Conservation (phyloP, 2,888 invertebrate species). For the Campopleginae sp. region DNA sequence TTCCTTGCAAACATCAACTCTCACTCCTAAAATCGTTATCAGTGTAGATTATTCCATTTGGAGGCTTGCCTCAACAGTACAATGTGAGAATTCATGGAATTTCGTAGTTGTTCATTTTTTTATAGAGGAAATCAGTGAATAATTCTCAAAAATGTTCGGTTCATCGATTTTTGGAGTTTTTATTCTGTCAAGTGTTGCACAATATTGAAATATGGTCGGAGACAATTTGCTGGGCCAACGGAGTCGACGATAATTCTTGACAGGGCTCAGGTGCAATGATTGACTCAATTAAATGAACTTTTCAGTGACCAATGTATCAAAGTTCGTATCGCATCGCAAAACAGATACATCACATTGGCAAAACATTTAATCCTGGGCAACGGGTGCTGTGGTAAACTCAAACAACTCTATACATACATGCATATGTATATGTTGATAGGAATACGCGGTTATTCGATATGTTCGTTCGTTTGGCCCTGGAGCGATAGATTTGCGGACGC, state of each 20-base stretch:
- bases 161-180: neutral
- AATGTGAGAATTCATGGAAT: neutral
- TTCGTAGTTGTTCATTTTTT: neutral
- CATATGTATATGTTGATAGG: conserved; percentile 54
- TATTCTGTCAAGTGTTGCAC: neutral
- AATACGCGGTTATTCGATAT: conserved; percentile 64
- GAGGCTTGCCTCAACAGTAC: neutral
- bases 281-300: conserved; percentile 26
- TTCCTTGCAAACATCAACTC: conserved; percentile 69
- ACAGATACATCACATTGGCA: conserved; percentile 36
- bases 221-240: neutral
- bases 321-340: conserved; percentile 23
- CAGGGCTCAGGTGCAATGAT: neutral
- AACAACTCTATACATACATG: conserved; percentile 49
- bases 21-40: conserved; percentile 67
- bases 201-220: neutral
- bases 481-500: conserved; percentile 81
- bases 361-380: conserved; percentile 56
- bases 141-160: neutral
- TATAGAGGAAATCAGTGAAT: neutral
- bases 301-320: neutral
- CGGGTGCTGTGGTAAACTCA: conserved; percentile 44
- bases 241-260: neutral
- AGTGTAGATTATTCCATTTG: conserved; percentile 44
- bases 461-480: conserved; percentile 72